Base-by-base conservation (phyloP, 2,797 vertebrate genomes). In the Astyanax mexicanus region DNA sequence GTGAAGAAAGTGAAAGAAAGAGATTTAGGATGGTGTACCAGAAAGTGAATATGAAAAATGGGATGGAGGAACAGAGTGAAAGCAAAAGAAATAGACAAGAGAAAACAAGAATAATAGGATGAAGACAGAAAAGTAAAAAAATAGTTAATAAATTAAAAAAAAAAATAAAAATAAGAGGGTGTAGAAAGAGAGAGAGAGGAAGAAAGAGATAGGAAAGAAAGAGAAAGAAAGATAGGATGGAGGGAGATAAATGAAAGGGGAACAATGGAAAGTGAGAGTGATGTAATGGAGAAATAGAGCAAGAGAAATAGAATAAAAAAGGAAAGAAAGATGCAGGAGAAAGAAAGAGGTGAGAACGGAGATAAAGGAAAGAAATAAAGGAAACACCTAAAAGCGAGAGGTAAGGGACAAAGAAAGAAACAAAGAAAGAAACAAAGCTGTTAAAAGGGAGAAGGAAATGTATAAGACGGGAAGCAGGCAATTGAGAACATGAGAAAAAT, bases 361-460 rank as follows among this genome's bases (percentile, higher is more conserved):
- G 12, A 13, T 1, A 17, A 6, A 44, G 45, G 13, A 45, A 45
- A 49, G n/a, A 5, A 45, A 44, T 13, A n/a, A n/a, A n/a, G n/a
- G n/a, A n/a, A n/a, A n/a, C 3, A 3, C 19, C 17, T n/a, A 17
- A 47, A 45, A 51, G 47, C 51, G 19, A 3, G n/a, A 21, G 7
- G n/a, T 8, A 47, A n/a, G 5, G n/a, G n/a, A 1, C 12, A 12
- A 11, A 12, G 11, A 47, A 9, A 2, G 9, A 68, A 27, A 42
- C 38, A 69, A 45, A 47, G 45, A 1, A 45, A 49, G n/a, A n/a
- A 15, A 25, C 10, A 11, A 10, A 60, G 45, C n/a, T n/a, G n/a
- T n/a, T n/a, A n/a, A 78, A 44, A 68, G 60, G 49, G 68, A 19
- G 17, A 19, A 17, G 15, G 12, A 15, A n/a, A n/a, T n/a, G n/a